Evolutionary conservation across 2,113 vertebrate genomes (phyloP).

Genomic region (Megaceryle torquata): DNA sequence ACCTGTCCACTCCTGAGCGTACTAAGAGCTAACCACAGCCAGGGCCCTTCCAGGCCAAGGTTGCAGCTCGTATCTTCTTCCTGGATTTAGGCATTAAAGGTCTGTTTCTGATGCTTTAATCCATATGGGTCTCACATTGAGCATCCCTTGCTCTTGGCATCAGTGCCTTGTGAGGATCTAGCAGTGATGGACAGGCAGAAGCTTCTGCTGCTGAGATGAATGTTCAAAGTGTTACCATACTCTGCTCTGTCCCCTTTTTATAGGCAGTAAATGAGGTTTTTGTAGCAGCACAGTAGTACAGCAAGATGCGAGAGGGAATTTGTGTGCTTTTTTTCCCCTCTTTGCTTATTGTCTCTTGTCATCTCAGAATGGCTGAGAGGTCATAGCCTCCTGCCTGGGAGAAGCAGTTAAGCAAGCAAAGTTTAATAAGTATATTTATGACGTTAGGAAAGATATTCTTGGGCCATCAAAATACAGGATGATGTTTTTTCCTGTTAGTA

Average conservation of each 20-base stretch:
- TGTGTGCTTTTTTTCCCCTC: not conserved
- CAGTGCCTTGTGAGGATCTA: not conserved
- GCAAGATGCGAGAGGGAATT: not conserved
- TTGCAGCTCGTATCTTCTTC: not conserved
- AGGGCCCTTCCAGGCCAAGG: not conserved
- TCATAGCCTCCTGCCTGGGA: not conserved
- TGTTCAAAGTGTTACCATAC: not conserved
- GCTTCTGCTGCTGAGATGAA: not conserved
- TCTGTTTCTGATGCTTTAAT: not conserved
- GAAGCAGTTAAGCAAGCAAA: not conserved
- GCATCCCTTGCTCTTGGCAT: not conserved
- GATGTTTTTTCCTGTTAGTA: not conserved
- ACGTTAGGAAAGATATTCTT: not conserved
- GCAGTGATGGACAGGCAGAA: not conserved
- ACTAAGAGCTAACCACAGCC: not conserved
- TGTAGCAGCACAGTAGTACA: not conserved
- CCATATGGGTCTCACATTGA: accelerated
- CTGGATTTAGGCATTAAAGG: not conserved
- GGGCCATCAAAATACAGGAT: not conserved
- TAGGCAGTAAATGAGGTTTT: not conserved
- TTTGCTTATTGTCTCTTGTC: not conserved
- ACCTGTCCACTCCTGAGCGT: not conserved
- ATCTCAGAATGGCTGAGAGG: not conserved
- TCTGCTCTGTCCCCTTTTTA: not conserved
- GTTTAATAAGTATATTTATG: not conserved